Evolutionary conservation across 2,888 invertebrate genomes (phyloP), one percentile per base, ranked within the genome.

Genomic region (Lasioglossum leucozonium): DNA sequence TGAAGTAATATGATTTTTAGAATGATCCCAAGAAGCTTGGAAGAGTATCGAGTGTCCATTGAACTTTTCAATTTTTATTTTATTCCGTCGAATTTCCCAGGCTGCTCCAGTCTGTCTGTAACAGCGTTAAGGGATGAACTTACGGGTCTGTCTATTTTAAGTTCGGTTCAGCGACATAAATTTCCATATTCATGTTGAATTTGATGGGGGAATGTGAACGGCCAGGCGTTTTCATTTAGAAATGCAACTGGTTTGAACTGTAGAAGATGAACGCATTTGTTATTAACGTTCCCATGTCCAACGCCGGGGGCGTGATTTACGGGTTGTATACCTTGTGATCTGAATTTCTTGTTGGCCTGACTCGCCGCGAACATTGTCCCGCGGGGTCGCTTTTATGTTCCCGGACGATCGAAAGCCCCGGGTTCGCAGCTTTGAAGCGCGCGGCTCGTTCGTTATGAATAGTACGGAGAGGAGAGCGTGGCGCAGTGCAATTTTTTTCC

Each of bases 391-490:
- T 67, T 67, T 67, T 30, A 47, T 47, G 47, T 47, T 22, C 8
- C 44, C 51, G 4, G 4, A 47, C 47, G 72, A 72, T 72, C 72
- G 47, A 72, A 26, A 72, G 44, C 47, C 26, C 16, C 72, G 10
- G 47, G 47, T 47, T 47, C 71, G 10, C 42, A 42, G 42, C n/a
- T 71, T 42, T 67, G 67, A 67, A n/a, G 67, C 34, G 67, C 26
- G 13, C 51, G 51, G 40, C 26, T 72, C 72, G 72, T 72, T 72
- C 44, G 72, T 72, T 44, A 72, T 44, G 72, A 44, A 72, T 72
- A 42, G 30, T 47, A 30, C 30, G 44, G 42, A 44, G 30, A 44
- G 44, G 42, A 44, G 30, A 44, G 44, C 72, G 18, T 26, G 44
- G 5, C 37, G 26, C 44, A 0, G n/a, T 18, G 72, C 30, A 44